Evolutionary conservation across 2,113 vertebrate genomes (phyloP).

Genomic region (Halichoerus grypus): DNA sequence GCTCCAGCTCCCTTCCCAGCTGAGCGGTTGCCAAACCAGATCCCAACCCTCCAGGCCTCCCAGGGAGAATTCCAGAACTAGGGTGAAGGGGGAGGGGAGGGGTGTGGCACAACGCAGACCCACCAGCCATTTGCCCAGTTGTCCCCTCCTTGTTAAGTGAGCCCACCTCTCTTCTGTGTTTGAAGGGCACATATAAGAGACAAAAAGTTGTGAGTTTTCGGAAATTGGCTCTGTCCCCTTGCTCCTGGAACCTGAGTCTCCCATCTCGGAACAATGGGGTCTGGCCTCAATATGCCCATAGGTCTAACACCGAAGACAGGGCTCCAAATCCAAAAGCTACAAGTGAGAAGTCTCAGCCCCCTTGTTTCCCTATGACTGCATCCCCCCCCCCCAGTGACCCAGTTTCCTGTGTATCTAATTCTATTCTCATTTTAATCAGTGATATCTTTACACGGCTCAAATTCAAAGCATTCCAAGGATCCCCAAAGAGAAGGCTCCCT

Average conservation of each 20-base stretch:
- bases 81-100: accelerated
- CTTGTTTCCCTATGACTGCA: not conserved
- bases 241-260: not conserved
- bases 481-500: not conserved
- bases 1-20: not conserved
- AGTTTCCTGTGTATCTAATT: not conserved
- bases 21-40: not conserved
- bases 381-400: too few relatives aligned
- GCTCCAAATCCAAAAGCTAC: not conserved
- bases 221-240: not conserved
- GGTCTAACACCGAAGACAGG: not conserved
- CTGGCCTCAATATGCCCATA: not conserved
- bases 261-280: not conserved
- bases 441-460: not conserved
- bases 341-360: not conserved
- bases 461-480: not conserved
- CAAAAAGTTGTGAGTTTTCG: not conserved
- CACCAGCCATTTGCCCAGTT: not conserved
- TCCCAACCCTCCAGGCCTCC: not conserved
- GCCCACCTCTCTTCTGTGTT: not conserved
- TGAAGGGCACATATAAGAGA: not conserved
- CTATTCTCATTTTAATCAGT: not conserved
- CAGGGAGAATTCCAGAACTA: not conserved
- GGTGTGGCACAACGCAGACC: not conserved
- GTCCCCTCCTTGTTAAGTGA: not conserved